Evolutionary conservation across 2,888 invertebrate species (phyloP).

Genomic region (Steromphala cineraria): DNA sequence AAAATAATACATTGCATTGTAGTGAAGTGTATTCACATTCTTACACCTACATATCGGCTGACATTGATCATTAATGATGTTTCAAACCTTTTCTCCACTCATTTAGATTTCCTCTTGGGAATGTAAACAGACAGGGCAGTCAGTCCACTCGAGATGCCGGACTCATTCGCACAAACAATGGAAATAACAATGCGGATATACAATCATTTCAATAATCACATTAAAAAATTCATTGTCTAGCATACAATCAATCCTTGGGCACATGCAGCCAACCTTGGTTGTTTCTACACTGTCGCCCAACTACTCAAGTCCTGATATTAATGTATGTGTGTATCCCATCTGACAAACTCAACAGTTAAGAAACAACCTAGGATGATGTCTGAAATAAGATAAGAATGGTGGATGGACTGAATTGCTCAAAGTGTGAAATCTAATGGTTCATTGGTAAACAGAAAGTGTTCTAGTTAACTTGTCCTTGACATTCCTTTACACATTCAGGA

Average conservation of each 20-base stretch:
- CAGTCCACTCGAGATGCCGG: not conserved
- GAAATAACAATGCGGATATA: not conserved
- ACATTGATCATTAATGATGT: too few species aligned
- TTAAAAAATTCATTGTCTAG: slow-evolving; percentile 5
- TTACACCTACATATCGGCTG: too few species aligned
- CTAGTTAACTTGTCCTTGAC: too few species aligned
- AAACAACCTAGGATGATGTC: slow-evolving; percentile 10
- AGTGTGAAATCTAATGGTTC: not conserved
- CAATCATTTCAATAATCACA: slow-evolving; percentile 4
- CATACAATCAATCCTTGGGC: not conserved
- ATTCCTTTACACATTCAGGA: too few species aligned
- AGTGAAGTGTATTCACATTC: too few species aligned
- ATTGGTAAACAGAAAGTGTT: too few species aligned
- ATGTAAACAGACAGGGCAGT: not conserved
- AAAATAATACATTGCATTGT: too few species aligned
- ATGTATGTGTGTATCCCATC: not conserved
- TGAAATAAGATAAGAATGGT: not conserved
- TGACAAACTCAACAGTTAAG: not conserved
- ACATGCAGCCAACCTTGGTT: not conserved
- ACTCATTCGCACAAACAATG: slow-evolving; percentile 7
- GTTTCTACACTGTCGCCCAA: not conserved
- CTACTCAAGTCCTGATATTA: not conserved
- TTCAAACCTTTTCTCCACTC: not conserved
- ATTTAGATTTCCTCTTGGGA: not conserved
- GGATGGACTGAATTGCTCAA: slow-evolving; percentile 18